These are phyloP conservation scores for Erebia ligea DNA, from an alignment of 2,888 invertebrate species.

Conservation along the genomic window DNA sequence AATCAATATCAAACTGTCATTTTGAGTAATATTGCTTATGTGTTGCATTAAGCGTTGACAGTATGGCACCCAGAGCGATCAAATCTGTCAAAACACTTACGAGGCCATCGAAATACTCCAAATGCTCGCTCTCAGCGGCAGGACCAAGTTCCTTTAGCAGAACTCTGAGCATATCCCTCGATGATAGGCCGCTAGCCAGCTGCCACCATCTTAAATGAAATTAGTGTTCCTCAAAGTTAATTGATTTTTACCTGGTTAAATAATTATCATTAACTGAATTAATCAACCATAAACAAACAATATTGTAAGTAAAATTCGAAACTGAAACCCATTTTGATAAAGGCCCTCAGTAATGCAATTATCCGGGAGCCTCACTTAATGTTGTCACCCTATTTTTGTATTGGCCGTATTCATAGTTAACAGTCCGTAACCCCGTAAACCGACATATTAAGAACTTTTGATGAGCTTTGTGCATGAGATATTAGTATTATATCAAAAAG, in stretches of 20 bases:
- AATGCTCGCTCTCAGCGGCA: conserved; percentile 71
- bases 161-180: conserved; percentile 68
- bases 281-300: not conserved
- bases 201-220: conserved; percentile 69
- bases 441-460: too few relatives aligned
- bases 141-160: conserved; percentile 77
- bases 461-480: too few relatives aligned
- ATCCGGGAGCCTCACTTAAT: too few relatives aligned
- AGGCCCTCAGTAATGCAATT: not conserved
- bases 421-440: too few relatives aligned
- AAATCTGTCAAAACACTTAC: conserved; percentile 49
- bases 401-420: too few relatives aligned
- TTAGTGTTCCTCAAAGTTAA: not conserved
- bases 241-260: too few relatives aligned
- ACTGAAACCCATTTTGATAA: not conserved
- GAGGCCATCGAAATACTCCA: conserved; percentile 77
- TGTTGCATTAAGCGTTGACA: too few relatives aligned
- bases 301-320: not conserved
- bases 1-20: too few relatives aligned
- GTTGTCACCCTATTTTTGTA: too few relatives aligned
- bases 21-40: too few relatives aligned
- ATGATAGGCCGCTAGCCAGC: conserved; percentile 67
- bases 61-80: too few relatives aligned
- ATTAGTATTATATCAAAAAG: too few relatives aligned
- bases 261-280: not conserved